Percentiles rank a stretch among this genome's conserved stretches.
Conservation (phyloP, 2,113 vertebrate genomes). For the Pyxicephalus adspersus region DNA sequence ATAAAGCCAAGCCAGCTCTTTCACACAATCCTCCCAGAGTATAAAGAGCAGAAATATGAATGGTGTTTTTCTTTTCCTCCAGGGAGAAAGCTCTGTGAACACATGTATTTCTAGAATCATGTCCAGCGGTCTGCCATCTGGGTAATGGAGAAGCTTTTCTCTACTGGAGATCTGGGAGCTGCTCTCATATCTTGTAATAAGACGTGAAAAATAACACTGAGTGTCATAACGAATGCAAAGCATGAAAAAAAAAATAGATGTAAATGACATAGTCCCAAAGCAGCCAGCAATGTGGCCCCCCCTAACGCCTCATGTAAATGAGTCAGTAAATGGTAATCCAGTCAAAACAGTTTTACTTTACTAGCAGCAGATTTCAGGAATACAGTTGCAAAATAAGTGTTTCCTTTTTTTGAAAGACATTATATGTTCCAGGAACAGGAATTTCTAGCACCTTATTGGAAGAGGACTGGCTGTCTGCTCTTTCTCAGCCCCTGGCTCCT, state of each 20-base stretch:
- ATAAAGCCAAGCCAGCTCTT: conserved; percentile 23
- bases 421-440: conserved; percentile 26
- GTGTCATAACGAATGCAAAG: background rate
- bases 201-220: conserved; percentile 9
- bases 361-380: background rate
- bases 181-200: conserved; percentile 8
- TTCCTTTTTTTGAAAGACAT: conserved; percentile 12
- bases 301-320: background rate
- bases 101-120: conserved; percentile 16
- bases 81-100: background rate
- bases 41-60: conserved; percentile 54
- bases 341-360: background rate
- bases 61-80: conserved; percentile 1
- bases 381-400: conserved; percentile 12
- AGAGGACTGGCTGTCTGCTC: conserved; percentile 39
- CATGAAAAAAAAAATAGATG: background rate
- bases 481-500: conserved; percentile 30
- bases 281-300: too few relatives aligned
- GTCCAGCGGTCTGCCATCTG: conserved; percentile 40
- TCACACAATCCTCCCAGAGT: conserved; percentile 9
- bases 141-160: conserved; percentile 17
- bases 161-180: background rate
- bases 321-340: background rate
- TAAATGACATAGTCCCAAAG: background rate
- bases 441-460: conserved; percentile 42